Evolutionary conservation across 1,140 invertebrate species (phyloP), one percentile per base, ranked within the genome.

Genomic region (Orchestia grillus): DNA sequence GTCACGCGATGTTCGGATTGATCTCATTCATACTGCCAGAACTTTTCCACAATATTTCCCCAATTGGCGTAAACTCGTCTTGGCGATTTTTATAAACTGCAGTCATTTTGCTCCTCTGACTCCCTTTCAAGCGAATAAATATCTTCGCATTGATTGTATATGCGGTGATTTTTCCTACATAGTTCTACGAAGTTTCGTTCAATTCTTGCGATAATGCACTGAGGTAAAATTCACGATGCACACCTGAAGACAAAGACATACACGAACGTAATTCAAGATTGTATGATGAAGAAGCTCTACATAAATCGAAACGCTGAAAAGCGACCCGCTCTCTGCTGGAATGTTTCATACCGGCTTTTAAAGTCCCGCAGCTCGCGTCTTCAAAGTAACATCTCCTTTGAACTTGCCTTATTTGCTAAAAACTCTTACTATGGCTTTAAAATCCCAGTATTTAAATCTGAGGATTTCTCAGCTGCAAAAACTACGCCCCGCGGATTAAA

Each of bases 331-430:
- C 15, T 44, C 88, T 44, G 43, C 4, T 11, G 88, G 88, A 90
- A 90, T 90, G 88, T 90, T 90, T 90, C 88, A 90, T 90, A 90
- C 43, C 88, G 43, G 36, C 41, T 44, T 90, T 90, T 42, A 42
- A 90, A 90, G 41, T 41, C 36, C 36, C 43, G 3, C 6, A 90
- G 88, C 88, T 77, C 62, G 88, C 15, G 43, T 41, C 88, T 90
- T 90, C 88, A 90, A 90, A 90, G 88, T 41, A 42, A 90, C 88
- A 90, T 42, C 88, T 42, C 88, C 43, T 90, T 90, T 90, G 88
- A 90, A 42, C 88, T 41, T 41, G 88, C 88, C 88, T 11, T 42
- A 90, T 90, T 44, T 41, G 41, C 6, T 90, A 90, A 44, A 90
- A 90, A 44, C 88, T 90, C 88, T 42, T 4, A 36, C 43, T 28